These are phyloP conservation scores for Acanthaster planci DNA, from an alignment of 35 echinoderm and acorn worm species.

Conservation along the genomic window DNA sequence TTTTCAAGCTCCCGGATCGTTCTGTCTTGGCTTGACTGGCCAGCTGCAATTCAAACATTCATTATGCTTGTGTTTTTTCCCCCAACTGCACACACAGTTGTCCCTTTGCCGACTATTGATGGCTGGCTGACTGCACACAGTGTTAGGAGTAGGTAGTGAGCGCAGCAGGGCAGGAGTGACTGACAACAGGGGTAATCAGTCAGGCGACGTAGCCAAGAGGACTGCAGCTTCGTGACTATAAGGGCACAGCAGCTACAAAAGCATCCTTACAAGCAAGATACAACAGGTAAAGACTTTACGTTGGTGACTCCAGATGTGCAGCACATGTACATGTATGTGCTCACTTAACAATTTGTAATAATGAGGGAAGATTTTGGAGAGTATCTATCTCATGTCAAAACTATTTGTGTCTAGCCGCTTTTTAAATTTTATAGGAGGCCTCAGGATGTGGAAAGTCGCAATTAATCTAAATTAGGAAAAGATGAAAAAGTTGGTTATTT, in stretches of 20 bases:
- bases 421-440: too few species aligned
- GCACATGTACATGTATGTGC: too few species aligned
- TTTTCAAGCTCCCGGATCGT: neutral
- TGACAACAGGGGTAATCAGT: constrained; percentile 8
- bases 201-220: neutral
- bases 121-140: neutral
- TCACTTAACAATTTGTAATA: too few species aligned
- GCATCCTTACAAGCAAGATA: too few species aligned
- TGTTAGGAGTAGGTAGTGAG: neutral
- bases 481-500: too few species aligned
- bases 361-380: too few species aligned
- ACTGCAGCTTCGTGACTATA: neutral
- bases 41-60: constrained; percentile 23
- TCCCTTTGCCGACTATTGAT: neutral
- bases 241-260: neutral
- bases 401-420: too few species aligned
- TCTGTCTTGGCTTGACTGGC: neutral
- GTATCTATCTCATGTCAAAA: too few species aligned
- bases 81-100: neutral
- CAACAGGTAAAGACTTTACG: too few species aligned
- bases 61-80: constrained; percentile 8
- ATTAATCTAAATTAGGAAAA: too few species aligned
- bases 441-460: too few species aligned
- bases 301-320: too few species aligned
- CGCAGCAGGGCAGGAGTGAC: neutral